Base-by-base conservation (phyloP, 1,140 invertebrate species). In the Phenacoccus solenopsis region DNA sequence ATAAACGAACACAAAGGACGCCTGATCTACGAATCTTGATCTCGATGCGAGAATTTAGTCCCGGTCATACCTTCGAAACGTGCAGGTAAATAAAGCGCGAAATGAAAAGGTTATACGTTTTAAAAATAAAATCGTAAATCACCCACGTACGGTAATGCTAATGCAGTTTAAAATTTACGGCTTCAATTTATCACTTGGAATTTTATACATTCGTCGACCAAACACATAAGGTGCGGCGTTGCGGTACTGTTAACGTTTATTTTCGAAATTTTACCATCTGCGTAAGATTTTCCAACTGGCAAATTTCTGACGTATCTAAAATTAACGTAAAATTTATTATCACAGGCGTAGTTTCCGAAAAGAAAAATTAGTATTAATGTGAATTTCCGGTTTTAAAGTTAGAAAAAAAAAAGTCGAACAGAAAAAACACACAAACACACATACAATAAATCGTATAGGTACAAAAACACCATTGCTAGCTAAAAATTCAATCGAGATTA, bases 281-380 rank as follows among this genome's bases (percentile, higher is more conserved):
- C 5, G 4, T 9, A 49, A 49, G 4, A 49, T 49, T 16, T 49
- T 49, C 20, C 38, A n/a, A 49, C 3, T 32, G 13, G 5, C n/a
- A n/a, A 13, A 32, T 49, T 49, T 49, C 16, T 49, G 38, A 49
- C 38, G 38, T 4, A 49, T 49, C 20, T 16, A 49, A 49, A 49
- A 49, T 49, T 49, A 49, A 49, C 38, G 38, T 49, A 49, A 49
- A 49, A 49, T 49, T 49, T 49, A 49, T 49, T 49, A 49, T 49
- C 38, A 49, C 38, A 49, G 38, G 38, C 38, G 38, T 49, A 49
- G 38, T 49, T 49, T 49, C 20, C 38, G 38, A 49, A 49, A 10
- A 49, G 38, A n/a, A 49, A 49, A 49, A 49, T 49, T 49, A 49
- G 38, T 49, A 49, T n/a, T 49, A 49, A n/a, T n/a, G 38, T 49